Evolutionary conservation across 2,888 invertebrate genomes (phyloP).

Genomic region (Callyntrura sp.): DNA sequence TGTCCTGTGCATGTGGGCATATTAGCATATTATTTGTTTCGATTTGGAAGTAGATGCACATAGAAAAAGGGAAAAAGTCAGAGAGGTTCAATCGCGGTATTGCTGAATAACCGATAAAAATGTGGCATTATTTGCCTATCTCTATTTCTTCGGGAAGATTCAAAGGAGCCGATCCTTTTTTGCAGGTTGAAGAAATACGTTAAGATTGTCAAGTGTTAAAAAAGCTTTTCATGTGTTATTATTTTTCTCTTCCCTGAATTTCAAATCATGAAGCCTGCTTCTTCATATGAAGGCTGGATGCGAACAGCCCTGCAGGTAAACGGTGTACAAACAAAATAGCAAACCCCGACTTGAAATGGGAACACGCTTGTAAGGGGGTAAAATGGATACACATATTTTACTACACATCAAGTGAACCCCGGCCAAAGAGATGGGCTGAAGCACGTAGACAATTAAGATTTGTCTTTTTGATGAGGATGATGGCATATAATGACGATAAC

Average conservation of each 20-base stretch:
- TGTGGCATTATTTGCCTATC: conserved; percentile 67
- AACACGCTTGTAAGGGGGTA: too few relatives aligned
- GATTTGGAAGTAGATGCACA: not conserved
- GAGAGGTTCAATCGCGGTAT: conserved; percentile 1
- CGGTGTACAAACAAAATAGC: not conserved
- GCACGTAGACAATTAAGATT: conserved; percentile 54
- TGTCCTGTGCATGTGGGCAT: not conserved
- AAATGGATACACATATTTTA: too few relatives aligned
- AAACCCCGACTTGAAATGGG: not conserved
- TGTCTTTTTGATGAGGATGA: conserved; percentile 39
- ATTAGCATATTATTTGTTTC: conserved; percentile 37
- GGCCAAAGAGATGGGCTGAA: not conserved
- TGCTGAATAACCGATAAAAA: conserved; percentile 39
- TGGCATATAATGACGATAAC: conserved; percentile 22
- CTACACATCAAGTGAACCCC: too few relatives aligned
- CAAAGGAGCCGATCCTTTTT: conserved; percentile 71
- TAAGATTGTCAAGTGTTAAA: not conserved
- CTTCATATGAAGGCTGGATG: conserved; percentile 35
- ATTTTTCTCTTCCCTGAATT: too few relatives aligned
- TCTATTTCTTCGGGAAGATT: conserved; percentile 53
- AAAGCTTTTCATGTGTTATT: not conserved
- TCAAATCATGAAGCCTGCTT: conserved; percentile 71
- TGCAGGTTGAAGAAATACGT: conserved; percentile 24
- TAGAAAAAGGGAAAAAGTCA: not conserved
- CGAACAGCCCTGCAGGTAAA: not conserved